These are phyloP conservation scores for Pelodiscus sinensis DNA, from an alignment of 2,113 vertebrate genomes.

Conservation along the genomic window DNA sequence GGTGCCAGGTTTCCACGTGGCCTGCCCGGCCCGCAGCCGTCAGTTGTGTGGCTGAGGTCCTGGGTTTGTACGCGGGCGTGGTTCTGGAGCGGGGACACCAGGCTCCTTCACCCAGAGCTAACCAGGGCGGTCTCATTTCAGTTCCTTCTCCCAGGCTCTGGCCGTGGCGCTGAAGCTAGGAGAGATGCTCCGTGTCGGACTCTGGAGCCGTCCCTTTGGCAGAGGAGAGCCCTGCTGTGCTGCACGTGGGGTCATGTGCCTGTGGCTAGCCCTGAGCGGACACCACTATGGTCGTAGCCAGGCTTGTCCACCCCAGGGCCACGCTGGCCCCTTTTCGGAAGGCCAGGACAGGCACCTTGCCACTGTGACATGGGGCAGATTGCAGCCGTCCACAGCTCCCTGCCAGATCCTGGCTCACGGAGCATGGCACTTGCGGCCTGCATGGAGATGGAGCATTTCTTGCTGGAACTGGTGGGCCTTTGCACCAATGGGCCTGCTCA, in stretches of 20 bases:
- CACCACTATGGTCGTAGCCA: background rate
- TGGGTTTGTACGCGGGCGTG: background rate
- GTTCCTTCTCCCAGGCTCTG: too few species aligned
- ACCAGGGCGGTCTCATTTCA: too few species aligned
- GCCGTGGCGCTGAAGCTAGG: background rate
- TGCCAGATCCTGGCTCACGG: background rate
- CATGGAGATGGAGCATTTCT: background rate
- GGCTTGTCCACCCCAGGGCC: background rate
- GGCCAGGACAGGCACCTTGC: background rate
- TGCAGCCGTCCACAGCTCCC: accelerated
- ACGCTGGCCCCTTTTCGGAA: background rate
- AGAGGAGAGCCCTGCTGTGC: background rate
- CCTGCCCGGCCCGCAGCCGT: accelerated
- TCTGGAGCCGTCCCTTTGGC: background rate
- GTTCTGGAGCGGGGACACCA: background rate
- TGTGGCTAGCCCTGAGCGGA: background rate
- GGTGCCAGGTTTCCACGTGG: slow-evolving; percentile 38
- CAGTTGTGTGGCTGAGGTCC: background rate
- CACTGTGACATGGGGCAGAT: background rate
- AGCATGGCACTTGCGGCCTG: background rate
- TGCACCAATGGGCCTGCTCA: background rate
- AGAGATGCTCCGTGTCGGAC: background rate
- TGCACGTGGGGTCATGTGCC: too few species aligned
- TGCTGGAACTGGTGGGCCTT: background rate
- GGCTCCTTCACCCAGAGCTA: background rate